These are phyloP conservation scores for Pyralis farinalis DNA, from an alignment of 2,888 invertebrate genomes.

Conservation along the genomic window DNA sequence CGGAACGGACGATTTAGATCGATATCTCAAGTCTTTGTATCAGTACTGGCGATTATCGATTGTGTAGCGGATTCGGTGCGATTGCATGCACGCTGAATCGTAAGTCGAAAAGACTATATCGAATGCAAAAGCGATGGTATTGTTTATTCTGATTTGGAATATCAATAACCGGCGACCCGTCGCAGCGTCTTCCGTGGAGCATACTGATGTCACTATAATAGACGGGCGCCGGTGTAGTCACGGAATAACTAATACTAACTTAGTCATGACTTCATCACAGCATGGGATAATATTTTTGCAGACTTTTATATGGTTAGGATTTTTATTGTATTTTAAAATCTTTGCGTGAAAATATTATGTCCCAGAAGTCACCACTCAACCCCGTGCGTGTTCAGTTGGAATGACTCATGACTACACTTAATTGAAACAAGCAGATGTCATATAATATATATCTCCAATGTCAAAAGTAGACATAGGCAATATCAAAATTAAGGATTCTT, in stretches of 20 bases:
- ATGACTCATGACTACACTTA: no score
- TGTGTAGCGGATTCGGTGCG: slow-evolving; percentile 28
- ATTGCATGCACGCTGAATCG: slow-evolving; percentile 50
- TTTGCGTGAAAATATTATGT: no score
- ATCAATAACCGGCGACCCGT: slow-evolving; percentile 39
- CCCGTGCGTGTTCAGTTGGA: no score
- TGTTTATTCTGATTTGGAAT: slow-evolving; percentile 58
- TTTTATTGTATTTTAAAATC: background rate
- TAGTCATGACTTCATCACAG: no score
- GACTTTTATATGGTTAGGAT: background rate
- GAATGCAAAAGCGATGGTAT: slow-evolving; percentile 52
- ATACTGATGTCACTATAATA: slow-evolving; percentile 42
- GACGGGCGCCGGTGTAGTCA: slow-evolving; percentile 28
- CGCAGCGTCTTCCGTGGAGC: slow-evolving; percentile 25
- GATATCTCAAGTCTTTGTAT: slow-evolving; percentile 61
- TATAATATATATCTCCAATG: no score
- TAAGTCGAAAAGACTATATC: slow-evolving; percentile 45
- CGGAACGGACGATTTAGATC: slow-evolving; percentile 63
- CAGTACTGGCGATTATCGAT: slow-evolving; percentile 60
- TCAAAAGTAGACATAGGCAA: no score
- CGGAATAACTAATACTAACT: no score
- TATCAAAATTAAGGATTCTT: no score
- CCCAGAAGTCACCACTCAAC: no score
- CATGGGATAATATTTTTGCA: slow-evolving; percentile 15
- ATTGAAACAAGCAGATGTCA: no score